Percentiles rank a stretch among this genome's conserved stretches.
phyloP scores from a whole-genome alignment of 1,140 invertebrate species.

The Drosophila saltans region DNA sequence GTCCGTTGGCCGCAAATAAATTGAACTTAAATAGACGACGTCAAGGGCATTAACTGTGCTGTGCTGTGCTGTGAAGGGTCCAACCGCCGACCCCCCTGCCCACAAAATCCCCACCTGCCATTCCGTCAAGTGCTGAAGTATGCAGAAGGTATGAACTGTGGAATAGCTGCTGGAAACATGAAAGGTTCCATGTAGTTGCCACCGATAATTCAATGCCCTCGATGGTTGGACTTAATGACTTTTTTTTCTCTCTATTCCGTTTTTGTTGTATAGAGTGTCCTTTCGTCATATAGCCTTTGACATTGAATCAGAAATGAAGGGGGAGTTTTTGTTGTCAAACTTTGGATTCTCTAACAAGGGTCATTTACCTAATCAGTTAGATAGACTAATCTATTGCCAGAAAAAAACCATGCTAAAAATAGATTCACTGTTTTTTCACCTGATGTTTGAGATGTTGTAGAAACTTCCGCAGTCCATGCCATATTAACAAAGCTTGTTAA shows the following conservation, averaged over 20 bases:
- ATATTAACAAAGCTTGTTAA: no score
- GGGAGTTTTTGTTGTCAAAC: neutral
- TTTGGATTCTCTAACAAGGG: neutral
- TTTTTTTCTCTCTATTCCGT: neutral
- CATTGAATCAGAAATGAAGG: neutral
- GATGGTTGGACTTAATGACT: conserved; percentile 6
- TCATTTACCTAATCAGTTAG: no score
- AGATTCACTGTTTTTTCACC: no score
- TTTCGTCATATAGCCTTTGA: neutral
- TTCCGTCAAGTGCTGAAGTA: conserved; percentile 49
- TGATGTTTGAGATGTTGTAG: no score
- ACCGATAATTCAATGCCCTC: conserved; percentile 11
- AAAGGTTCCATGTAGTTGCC: conserved; percentile 6
- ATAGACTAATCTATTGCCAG: no score
- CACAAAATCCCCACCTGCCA: conserved; percentile 9
- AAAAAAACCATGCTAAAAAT: no score
- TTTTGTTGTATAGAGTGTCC: neutral
- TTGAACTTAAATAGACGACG: conserved; percentile 80
- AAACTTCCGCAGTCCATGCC: no score
- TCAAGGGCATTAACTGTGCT: conserved; percentile 72
- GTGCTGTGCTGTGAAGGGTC: conserved; percentile 43
- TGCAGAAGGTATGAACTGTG: conserved; percentile 11
- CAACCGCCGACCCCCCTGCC: neutral
- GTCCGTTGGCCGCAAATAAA: conserved; percentile 66
- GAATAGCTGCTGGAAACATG: neutral